Conservation (phyloP, 2,888 invertebrate species). For the Oligia latruncula region DNA sequence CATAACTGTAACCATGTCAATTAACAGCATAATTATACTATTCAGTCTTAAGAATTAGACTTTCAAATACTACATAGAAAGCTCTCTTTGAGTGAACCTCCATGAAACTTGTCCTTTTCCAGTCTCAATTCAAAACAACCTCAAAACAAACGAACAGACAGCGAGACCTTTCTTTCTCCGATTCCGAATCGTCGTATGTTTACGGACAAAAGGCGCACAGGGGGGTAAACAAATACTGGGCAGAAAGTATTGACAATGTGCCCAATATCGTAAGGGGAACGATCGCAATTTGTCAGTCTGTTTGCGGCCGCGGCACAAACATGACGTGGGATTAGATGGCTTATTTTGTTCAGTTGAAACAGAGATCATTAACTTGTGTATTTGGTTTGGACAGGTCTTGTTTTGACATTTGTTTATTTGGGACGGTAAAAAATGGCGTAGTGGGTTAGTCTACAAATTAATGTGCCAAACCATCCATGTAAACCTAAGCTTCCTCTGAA, state of each 20-base stretch:
- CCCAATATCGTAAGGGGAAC: constrained; percentile 64
- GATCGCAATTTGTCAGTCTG: constrained; percentile 61
- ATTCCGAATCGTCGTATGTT: constrained; percentile 40
- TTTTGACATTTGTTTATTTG: not conserved
- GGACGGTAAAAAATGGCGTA: not conserved
- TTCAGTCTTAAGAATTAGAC: not conserved
- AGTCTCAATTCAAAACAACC: constrained; percentile 13
- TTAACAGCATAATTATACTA: not conserved
- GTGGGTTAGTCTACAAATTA: not conserved
- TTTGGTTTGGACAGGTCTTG: not conserved
- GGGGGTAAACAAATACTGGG: constrained; percentile 59
- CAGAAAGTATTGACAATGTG: constrained; percentile 57
- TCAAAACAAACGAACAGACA: constrained; percentile 35
- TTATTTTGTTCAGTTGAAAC: constrained; percentile 35
- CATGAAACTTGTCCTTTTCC: not conserved
- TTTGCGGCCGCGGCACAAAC: constrained; percentile 54
- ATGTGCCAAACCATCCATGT: not conserved
- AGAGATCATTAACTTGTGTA: constrained; percentile 32
- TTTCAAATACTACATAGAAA: not conserved
- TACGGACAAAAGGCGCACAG: constrained; percentile 53
- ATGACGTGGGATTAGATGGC: constrained; percentile 52
- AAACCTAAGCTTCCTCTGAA: not conserved
- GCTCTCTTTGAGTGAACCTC: not conserved
- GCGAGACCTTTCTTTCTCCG: constrained; percentile 35
- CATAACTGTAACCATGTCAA: too few species aligned